phyloP scores from a whole-genome alignment of 2,888 invertebrate species.

The Agrochola lota region DNA sequence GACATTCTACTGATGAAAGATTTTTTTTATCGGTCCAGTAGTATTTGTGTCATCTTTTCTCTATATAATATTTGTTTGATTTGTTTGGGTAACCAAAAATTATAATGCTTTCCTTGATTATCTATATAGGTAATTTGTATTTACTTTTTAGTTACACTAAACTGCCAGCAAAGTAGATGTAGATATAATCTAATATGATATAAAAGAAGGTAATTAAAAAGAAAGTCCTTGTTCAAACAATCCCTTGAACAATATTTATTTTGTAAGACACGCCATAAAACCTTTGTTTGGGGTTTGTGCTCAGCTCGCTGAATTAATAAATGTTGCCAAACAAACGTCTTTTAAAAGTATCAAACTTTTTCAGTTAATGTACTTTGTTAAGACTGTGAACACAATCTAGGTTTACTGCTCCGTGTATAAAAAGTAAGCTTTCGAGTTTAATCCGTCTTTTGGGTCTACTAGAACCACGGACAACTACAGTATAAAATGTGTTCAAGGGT shows the following conservation, averaged over 20 bases:
- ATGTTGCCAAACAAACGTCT: slow-evolving; percentile 11
- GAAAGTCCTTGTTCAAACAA: background rate
- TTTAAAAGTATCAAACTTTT: slow-evolving; percentile 31
- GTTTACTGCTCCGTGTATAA: slow-evolving; percentile 8
- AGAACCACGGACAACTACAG: background rate
- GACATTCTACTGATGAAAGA: too few relatives aligned
- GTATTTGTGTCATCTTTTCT: too few relatives aligned
- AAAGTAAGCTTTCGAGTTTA: slow-evolving; percentile 18
- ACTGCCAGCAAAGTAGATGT: too few relatives aligned
- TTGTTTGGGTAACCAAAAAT: background rate
- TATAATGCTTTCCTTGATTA: background rate
- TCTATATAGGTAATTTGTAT: too few relatives aligned
- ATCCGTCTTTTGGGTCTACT: slow-evolving; percentile 22
- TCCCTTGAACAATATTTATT: slow-evolving; percentile 7
- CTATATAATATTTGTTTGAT: background rate
- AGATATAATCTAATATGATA: too few relatives aligned
- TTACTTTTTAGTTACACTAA: background rate
- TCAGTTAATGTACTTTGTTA: slow-evolving; percentile 25
- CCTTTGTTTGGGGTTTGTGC: background rate
- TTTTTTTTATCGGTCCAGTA: too few relatives aligned
- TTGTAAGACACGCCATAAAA: slow-evolving; percentile 12
- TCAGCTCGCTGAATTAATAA: slow-evolving; percentile 8
- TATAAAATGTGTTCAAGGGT: slow-evolving; percentile 15
- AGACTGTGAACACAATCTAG: slow-evolving; percentile 23
- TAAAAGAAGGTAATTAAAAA: too few relatives aligned